A percentile compares a stretch with the other conserved stretches of the same genome.
These are phyloP conservation scores for Lophochroa leadbeateri DNA, from an alignment of 2,113 vertebrate genomes.

Conservation along the genomic window DNA sequence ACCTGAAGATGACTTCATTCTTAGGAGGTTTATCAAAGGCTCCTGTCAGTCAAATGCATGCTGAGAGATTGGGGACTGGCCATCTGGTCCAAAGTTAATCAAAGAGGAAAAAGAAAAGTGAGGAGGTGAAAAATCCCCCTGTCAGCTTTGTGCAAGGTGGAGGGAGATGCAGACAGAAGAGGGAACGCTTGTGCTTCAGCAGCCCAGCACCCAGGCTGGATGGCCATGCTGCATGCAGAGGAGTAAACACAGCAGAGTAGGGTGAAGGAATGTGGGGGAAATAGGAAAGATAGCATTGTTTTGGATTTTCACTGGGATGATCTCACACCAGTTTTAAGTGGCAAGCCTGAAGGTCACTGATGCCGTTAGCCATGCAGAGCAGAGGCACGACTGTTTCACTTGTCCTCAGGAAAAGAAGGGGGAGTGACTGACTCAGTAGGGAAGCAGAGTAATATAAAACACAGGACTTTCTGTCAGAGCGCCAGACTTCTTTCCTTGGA, in stretches of 20 bases:
- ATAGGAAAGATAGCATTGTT: neutral
- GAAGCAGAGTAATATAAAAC: slow-evolving; percentile 55
- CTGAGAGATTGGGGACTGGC: slow-evolving; percentile 90
- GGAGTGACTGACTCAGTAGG: slow-evolving; percentile 49
- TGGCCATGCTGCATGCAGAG: neutral
- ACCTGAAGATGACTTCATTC: slow-evolving; percentile 83
- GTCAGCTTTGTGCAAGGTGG: slow-evolving; percentile 71
- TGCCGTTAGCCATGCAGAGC: slow-evolving; percentile 53
- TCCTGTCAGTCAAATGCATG: slow-evolving; percentile 95
- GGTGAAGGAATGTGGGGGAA: neutral
- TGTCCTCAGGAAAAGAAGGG: slow-evolving; percentile 29
- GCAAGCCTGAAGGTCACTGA: slow-evolving; percentile 74
- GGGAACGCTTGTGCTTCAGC: neutral
- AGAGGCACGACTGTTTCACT: slow-evolving; percentile 49
- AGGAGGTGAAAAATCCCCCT: slow-evolving; percentile 79
- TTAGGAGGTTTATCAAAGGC: slow-evolving; percentile 89
- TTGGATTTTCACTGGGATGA: slow-evolving; percentile 31
- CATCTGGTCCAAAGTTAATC: slow-evolving; percentile 94
- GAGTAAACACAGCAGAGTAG: fast-evolving
- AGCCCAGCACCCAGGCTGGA: neutral
- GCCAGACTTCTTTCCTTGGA: slow-evolving; percentile 52
- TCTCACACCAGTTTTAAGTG: slow-evolving; percentile 57
- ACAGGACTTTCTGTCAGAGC: slow-evolving; percentile 41
- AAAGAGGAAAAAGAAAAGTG: slow-evolving; percentile 81
- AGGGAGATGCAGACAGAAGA: slow-evolving; percentile 28